These are phyloP conservation scores for Miltochrista miniata DNA, from an alignment of 2,888 invertebrate species.

Conservation along the genomic window DNA sequence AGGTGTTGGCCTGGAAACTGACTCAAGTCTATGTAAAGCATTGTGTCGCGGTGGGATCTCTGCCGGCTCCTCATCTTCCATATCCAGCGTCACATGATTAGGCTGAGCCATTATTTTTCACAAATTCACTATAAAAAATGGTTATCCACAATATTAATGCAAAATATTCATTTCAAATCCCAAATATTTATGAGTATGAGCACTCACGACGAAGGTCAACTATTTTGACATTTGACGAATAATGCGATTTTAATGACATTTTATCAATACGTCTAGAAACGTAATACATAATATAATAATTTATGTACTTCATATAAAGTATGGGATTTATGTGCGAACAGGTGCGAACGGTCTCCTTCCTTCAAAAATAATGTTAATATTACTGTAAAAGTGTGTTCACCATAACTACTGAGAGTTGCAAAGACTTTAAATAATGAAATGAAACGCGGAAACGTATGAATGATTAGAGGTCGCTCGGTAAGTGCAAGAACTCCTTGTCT, in stretches of 20 bases:
- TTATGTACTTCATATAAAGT: too few species aligned
- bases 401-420: too few species aligned
- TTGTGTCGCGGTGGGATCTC: constrained; percentile 59
- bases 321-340: too few species aligned
- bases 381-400: too few species aligned
- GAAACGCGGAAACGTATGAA: too few species aligned
- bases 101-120: constrained; percentile 63
- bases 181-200: constrained; percentile 34
- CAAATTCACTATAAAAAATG: constrained; percentile 26
- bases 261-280: neutral
- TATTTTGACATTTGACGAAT: neutral
- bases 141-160: constrained; percentile 13
- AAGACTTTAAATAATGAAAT: too few species aligned
- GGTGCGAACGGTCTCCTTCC: too few species aligned
- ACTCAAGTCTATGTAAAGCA: constrained; percentile 62
- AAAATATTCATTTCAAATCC: constrained; percentile 32
- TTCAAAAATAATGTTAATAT: too few species aligned
- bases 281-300: neutral
- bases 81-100: constrained; percentile 72
- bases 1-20: constrained; percentile 56
- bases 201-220: constrained; percentile 34
- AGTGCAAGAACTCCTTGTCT: too few species aligned
- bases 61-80: constrained; percentile 62
- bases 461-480: too few species aligned
- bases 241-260: constrained; percentile 13